These are phyloP conservation scores for Psittacula cyanocephala DNA, from an alignment of 2,113 vertebrate species.

Conservation along the genomic window DNA sequence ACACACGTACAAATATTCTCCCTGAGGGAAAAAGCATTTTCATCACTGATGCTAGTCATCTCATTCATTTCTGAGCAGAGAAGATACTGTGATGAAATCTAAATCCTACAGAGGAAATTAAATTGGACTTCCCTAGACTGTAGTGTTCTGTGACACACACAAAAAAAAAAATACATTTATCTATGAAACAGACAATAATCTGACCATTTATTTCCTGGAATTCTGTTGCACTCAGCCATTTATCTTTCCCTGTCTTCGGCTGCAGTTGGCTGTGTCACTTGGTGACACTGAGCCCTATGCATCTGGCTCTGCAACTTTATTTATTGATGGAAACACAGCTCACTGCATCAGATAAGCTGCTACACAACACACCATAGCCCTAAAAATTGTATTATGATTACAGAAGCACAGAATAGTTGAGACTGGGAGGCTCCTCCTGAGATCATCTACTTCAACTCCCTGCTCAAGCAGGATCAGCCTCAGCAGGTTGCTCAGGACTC, in stretches of 20 bases:
- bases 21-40: neutral
- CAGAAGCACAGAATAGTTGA: neutral
- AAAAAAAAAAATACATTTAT: neutral
- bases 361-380: neutral
- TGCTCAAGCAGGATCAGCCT: neutral
- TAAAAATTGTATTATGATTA: neutral
- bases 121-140: neutral
- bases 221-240: neutral
- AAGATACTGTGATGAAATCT: neutral
- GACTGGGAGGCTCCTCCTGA: neutral
- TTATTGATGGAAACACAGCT: neutral
- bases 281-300: neutral
- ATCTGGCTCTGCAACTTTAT: neutral
- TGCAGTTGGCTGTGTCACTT: neutral
- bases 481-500: neutral
- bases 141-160: neutral
- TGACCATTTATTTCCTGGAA: neutral
- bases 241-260: neutral
- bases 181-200: neutral
- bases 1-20: neutral
- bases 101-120: neutral
- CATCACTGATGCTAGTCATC: neutral
- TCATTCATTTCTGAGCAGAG: neutral
- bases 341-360: neutral
- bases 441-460: neutral